Percentiles rank a stretch among this genome's conserved stretches.
Conservation (phyloP, 37 sponge, comb jelly and placozoan genomes). For the Chondrilla cf. caribensis region DNA sequence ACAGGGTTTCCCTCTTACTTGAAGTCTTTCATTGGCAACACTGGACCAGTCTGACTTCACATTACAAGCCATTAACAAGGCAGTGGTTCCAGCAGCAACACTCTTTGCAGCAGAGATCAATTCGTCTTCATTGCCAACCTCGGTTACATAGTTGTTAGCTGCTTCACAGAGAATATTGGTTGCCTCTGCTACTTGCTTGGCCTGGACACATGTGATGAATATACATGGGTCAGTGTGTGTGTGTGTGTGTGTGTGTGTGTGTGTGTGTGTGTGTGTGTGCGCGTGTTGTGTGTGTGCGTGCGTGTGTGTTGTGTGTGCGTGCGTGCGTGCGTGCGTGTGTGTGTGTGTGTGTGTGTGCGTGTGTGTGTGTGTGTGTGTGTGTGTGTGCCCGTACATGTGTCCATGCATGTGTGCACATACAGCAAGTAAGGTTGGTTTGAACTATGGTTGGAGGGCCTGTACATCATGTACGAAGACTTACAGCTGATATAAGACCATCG, state of each 20-base stretch:
- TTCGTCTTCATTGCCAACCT: slow-evolving; percentile 37
- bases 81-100: slow-evolving; percentile 59
- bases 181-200: slow-evolving; percentile 55
- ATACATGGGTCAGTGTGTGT: too few relatives aligned
- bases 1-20: slow-evolving; percentile 27
- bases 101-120: slow-evolving; percentile 61
- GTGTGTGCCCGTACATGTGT: too few relatives aligned
- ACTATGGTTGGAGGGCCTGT: too few relatives aligned
- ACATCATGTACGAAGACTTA: neutral
- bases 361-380: too few relatives aligned
- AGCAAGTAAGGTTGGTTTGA: too few relatives aligned
- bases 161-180: slow-evolving; percentile 60
- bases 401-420: too few relatives aligned
- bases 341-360: too few relatives aligned
- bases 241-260: too few relatives aligned
- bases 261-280: too few relatives aligned
- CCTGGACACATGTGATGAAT: neutral
- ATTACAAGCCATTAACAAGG: slow-evolving; percentile 57
- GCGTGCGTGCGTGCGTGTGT: too few relatives aligned
- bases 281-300: too few relatives aligned
- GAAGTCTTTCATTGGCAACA: slow-evolving; percentile 37
- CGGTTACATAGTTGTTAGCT: slow-evolving; percentile 61
- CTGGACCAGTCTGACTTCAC: slow-evolving; percentile 53
- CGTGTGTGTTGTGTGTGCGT: too few relatives aligned
- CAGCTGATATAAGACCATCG: slow-evolving; percentile 52